Conservation (phyloP, 1,140 invertebrate genomes). For the Trypoxylus dichotomus region DNA sequence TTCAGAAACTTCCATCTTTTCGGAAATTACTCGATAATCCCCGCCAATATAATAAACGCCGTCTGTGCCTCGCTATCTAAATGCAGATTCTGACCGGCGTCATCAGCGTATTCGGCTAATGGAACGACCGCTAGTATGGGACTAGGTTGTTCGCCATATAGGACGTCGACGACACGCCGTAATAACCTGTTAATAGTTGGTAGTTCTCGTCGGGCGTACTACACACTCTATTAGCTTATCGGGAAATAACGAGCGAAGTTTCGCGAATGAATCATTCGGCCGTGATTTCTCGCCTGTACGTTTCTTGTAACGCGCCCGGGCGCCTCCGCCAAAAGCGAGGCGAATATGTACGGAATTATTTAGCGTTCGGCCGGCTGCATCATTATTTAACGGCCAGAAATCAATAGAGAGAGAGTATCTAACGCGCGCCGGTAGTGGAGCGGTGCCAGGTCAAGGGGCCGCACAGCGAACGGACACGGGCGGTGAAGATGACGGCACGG, state of each 20-base stretch:
- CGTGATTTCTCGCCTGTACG: not conserved
- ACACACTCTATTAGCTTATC: slow-evolving; percentile 8
- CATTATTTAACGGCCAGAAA: slow-evolving; percentile 23
- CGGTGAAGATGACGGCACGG: not conserved
- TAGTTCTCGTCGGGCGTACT: not conserved
- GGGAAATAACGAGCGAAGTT: slow-evolving; percentile 16
- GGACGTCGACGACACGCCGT: not conserved
- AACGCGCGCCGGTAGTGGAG: not conserved
- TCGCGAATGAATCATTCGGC: slow-evolving; percentile 7
- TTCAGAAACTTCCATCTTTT: too few species aligned
- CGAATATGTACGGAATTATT: slow-evolving; percentile 11
- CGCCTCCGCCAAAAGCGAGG: not conserved
- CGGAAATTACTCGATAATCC: too few species aligned
- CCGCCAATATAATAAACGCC: too few species aligned
- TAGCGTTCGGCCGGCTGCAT: slow-evolving; percentile 9
- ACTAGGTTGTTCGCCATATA: not conserved
- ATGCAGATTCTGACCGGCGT: not conserved
- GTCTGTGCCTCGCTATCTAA: not conserved
- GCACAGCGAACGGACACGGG: not conserved
- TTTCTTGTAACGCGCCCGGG: not conserved
- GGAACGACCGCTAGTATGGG: not conserved
- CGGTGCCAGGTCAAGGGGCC: slow-evolving; percentile 16
- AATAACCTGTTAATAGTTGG: not conserved
- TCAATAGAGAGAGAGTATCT: slow-evolving; percentile 1
- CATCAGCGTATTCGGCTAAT: not conserved